Base-by-base conservation (phyloP, 2,113 vertebrate genomes). In the Scortum barcoo region DNA sequence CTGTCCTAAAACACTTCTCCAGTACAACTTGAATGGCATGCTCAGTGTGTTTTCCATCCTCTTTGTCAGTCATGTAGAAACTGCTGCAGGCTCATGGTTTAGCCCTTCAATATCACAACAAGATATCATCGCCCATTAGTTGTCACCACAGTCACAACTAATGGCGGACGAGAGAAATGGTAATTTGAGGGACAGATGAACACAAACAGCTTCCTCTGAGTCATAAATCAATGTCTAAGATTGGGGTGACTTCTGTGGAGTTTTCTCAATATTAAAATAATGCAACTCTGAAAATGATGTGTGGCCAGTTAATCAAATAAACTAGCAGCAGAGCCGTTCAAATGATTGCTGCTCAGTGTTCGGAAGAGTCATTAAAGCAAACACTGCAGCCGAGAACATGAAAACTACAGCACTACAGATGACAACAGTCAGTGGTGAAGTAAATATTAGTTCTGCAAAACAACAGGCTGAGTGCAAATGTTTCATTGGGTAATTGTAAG, bases 241-340 rank as follows among this genome's bases (percentile, higher is more conserved):
- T 36, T 42, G n/a, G 33, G 69, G 3, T 19, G 67, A 70, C 46
- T 79, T 72, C 20, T 78, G 24, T 75, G 30, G 30, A 69, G 33
- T 80, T 80, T 48, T 60, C 22, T 77, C 51, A 11, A 66, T 62
- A 42, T 57, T 54, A 84, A 88, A 75, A 72, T n/a, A 70, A 63
- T 72, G 48, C n/a, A 83, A 13, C 58, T 50, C 19, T 22, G 38
- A 44, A 38, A 75, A 63, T 1, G 9, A 44, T 14, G 7, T 26
- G 3, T 3, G 16, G 56, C 57, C 30, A 70, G 54, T 46, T 58
- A 81, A 76, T 78, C 53, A 62, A 77, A 71, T 50, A 19, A 83
- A 72, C 57, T 1, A 65, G 54, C 57, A 75, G n/a, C 62, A 30
- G 53, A 72, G 33, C 19, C 12, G 17, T 74, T 83, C 26, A 66